Evolutionary conservation across 2,113 vertebrate species (phyloP).

Genomic region (Thunnus maccoyii): DNA sequence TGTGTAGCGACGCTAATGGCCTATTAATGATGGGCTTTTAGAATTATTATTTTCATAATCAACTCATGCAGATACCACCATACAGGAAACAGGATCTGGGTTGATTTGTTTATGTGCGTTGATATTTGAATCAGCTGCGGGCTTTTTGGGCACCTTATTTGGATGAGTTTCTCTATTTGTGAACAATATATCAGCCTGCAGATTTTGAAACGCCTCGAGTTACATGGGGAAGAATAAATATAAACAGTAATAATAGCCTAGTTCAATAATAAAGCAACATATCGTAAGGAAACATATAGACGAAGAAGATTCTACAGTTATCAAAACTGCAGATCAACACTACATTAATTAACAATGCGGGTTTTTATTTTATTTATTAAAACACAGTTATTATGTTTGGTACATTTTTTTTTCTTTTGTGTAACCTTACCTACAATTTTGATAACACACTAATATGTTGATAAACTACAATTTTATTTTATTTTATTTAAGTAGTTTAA

Average conservation of each 20-base stretch:
- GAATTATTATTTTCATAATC: neutral
- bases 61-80: neutral
- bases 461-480: neutral
- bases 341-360: neutral
- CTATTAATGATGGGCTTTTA: neutral
- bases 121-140: neutral
- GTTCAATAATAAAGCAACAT: no score
- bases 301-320: neutral
- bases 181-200: neutral
- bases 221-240: neutral
- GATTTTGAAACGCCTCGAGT: neutral
- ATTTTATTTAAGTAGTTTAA: no score
- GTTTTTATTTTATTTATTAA: neutral
- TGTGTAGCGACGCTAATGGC: neutral
- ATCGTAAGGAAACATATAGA: neutral
- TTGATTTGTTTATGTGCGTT: neutral
- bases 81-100: neutral
- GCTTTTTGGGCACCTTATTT: neutral
- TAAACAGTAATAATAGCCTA: neutral
- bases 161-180: neutral
- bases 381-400: neutral
- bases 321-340: neutral
- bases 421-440: no score
- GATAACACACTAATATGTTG: neutral
- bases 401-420: no score